Percentiles rank a stretch among this genome's conserved stretches.
phyloP scores from a whole-genome alignment of 2,888 invertebrate genomes.

The Belgica antarctica region DNA sequence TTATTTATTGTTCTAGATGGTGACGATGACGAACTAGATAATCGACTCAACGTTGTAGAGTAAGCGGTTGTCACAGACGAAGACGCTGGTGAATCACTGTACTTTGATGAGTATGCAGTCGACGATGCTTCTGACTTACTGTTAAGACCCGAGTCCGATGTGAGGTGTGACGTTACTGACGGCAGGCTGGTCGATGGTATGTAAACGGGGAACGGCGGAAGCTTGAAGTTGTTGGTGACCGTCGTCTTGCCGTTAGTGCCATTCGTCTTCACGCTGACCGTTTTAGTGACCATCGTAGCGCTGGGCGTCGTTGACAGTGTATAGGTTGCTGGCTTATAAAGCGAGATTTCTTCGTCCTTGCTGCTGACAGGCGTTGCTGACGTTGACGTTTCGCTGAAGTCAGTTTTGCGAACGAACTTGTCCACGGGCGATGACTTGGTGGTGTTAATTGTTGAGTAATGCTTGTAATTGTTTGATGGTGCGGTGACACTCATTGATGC shows the following conservation, averaged over 20 bases:
- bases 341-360: conserved; percentile 12
- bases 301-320: not conserved
- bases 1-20: conserved; percentile 50
- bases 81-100: conserved; percentile 41
- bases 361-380: not conserved
- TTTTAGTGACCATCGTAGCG: not conserved
- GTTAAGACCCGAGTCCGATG: conserved; percentile 15
- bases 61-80: conserved; percentile 46
- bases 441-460: conserved; percentile 34
- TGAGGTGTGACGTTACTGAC: not conserved
- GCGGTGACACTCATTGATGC: not conserved
- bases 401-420: not conserved
- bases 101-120: conserved; percentile 46
- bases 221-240: conserved; percentile 35
- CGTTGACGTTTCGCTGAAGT: not conserved
- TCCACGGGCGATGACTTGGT: conserved; percentile 28
- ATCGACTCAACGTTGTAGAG: conserved; percentile 44
- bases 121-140: conserved; percentile 41
- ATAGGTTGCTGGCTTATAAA: conserved; percentile 12
- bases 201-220: conserved; percentile 39
- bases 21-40: conserved; percentile 48
- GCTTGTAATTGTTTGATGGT: conserved; percentile 45
- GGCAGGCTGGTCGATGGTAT: conserved; percentile 21
- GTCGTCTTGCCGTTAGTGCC: not conserved
- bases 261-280: conserved; percentile 16